Percentiles rank a stretch among this genome's conserved stretches.
These are phyloP conservation scores for Kuschelorhynchus macadamiae DNA, from an alignment of 2,888 invertebrate species.

Conservation along the genomic window DNA sequence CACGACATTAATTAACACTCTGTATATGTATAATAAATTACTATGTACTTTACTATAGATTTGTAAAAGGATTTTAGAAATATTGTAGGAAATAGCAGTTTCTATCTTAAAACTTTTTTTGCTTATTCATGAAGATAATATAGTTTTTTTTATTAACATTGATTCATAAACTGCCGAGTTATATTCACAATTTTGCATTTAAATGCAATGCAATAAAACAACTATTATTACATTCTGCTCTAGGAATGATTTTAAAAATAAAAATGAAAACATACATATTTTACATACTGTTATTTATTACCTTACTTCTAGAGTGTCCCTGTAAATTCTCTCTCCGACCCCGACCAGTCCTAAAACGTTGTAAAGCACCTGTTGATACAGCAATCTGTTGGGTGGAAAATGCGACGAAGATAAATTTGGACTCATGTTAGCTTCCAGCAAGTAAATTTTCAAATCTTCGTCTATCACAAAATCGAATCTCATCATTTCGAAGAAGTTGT, in stretches of 20 bases:
- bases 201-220: too few species aligned
- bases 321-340: slow-evolving; percentile 72
- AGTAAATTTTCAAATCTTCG: slow-evolving; percentile 85
- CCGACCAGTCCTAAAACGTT: slow-evolving; percentile 87
- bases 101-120: too few species aligned
- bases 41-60: too few species aligned
- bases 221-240: too few species aligned
- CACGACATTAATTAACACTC: too few species aligned
- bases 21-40: too few species aligned
- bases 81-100: too few species aligned
- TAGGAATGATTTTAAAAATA: background rate
- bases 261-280: background rate
- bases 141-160: too few species aligned
- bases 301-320: slow-evolving; percentile 67
- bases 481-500: slow-evolving; percentile 94
- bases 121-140: too few species aligned
- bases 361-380: slow-evolving; percentile 94
- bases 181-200: too few species aligned
- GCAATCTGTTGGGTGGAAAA: slow-evolving; percentile 86
- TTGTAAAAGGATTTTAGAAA: too few species aligned
- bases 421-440: slow-evolving; percentile 99
- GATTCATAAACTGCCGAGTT: too few species aligned
- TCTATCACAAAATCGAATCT: slow-evolving; percentile 95
- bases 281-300: slow-evolving; percentile 57
- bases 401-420: slow-evolving; percentile 96